These are phyloP conservation scores for Argynnis bischoffii DNA, from an alignment of 2,888 invertebrate genomes.

Conservation along the genomic window DNA sequence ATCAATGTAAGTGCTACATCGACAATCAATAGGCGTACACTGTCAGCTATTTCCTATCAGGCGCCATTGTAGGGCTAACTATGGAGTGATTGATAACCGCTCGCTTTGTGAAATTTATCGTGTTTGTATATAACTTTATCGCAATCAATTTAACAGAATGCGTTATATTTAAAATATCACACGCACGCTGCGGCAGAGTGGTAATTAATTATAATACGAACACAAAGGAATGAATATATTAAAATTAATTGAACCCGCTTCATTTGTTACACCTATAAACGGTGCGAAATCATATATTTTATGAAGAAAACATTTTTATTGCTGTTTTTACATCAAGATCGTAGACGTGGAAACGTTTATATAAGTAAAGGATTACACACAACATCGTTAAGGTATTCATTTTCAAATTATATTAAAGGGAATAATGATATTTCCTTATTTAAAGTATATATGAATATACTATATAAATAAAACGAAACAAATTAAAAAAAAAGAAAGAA, in stretches of 20 bases:
- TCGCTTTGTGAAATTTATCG: slow-evolving; percentile 38
- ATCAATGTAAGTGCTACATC: slow-evolving; percentile 28
- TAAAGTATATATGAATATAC: no score
- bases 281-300: no score
- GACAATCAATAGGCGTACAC: slow-evolving; percentile 32
- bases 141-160: slow-evolving; percentile 26
- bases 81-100: slow-evolving; percentile 38
- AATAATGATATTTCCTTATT: no score
- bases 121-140: slow-evolving; percentile 38
- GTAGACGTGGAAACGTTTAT: background rate
- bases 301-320: no score
- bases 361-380: no score
- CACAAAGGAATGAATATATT: slow-evolving; percentile 9
- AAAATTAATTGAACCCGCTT: slow-evolving; percentile 7
- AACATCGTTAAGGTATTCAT: no score
- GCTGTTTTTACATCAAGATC: background rate
- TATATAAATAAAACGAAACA: no score
- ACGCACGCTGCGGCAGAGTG: slow-evolving; percentile 20
- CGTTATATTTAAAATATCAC: slow-evolving; percentile 21
- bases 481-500: no score
- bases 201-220: slow-evolving; percentile 22
- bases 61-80: slow-evolving; percentile 29
- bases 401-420: no score
- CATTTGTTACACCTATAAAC: background rate
- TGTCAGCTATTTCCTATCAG: slow-evolving; percentile 32